Evolutionary conservation across 1,140 invertebrate species (phyloP).

Genomic region (Uloborus diversus): DNA sequence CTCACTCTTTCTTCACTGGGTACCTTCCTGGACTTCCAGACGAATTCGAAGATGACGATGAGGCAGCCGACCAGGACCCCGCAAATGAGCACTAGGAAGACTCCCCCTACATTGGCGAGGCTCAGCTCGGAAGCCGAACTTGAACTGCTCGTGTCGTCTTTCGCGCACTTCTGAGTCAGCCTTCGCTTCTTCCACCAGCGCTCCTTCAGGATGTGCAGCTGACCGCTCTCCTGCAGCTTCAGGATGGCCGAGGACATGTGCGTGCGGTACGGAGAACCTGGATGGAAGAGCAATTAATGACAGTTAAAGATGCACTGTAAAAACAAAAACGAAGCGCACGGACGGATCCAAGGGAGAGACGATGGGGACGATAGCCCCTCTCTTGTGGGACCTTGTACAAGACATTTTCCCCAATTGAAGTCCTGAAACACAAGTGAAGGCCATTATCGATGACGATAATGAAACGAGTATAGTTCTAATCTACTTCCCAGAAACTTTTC

Average conservation of each 20-base stretch:
- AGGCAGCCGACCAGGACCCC: slow-evolving; percentile 62
- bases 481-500: too few relatives aligned
- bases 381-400: too few relatives aligned
- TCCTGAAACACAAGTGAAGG: too few relatives aligned
- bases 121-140: slow-evolving; percentile 63
- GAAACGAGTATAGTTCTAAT: too few relatives aligned
- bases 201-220: slow-evolving; percentile 67
- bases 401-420: too few relatives aligned
- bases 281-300: too few relatives aligned
- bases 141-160: slow-evolving; percentile 59
- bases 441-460: too few relatives aligned
- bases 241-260: slow-evolving; percentile 67
- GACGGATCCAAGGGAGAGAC: too few relatives aligned
- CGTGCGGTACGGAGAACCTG: slow-evolving; percentile 67
- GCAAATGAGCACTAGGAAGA: slow-evolving; percentile 66
- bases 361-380: too few relatives aligned
- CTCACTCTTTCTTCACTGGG: slow-evolving; percentile 60
- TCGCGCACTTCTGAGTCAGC: slow-evolving; percentile 54
- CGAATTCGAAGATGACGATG: slow-evolving; percentile 62
- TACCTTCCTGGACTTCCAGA: slow-evolving; percentile 62
- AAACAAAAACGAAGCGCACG: too few relatives aligned
- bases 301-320: too few relatives aligned
- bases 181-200: slow-evolving; percentile 61
- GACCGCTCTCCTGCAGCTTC: slow-evolving; percentile 67
- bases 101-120: slow-evolving; percentile 67